Evolutionary conservation across 2,113 vertebrate species (phyloP), one percentile per base, ranked within the genome.

Genomic region (Chaetorhynchus papuensis): DNA sequence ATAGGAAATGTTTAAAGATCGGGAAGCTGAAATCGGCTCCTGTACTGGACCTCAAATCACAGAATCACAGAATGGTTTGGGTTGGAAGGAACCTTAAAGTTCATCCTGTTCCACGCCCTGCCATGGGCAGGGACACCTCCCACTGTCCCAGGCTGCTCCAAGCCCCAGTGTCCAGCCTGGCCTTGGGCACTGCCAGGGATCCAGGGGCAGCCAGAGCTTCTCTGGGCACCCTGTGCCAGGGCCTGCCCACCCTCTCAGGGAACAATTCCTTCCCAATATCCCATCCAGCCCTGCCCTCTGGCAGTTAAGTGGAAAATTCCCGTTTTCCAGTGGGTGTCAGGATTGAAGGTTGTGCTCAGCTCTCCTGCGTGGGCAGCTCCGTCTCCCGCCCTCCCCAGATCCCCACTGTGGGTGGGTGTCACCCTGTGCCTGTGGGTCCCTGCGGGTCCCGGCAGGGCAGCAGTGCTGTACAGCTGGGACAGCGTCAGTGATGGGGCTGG

Each of bases 341-440:
- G 33, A 20, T 0, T 39, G 47, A 13, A 44, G 56, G 28, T 4
- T 24, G 44, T 5, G 9, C 54, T 69, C 39, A 23, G 56, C 44
- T 44, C 22, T 49, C 27, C 30, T 1, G 3, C 0, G 0, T 3
- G 31, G 21, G 60, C 42, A 69, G 56, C 16, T 33, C 23, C 5
- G 1, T 65, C 30, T 33, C 45, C 70, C 2, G 2, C n/a, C 41
- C 65, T 49, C 21, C 47, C 20, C 41, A 10, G 16, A 10, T 37
- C 75, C 66, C 80, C 9, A 1, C 7, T 0, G 5, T 1, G 3
- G 45, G 2, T 23, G 39, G 28, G 13, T 16, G 59, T 79, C 37
- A 49, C 41, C 22, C 26, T 24, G 28, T 3, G 9, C 31, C 45
- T 15, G 41, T 0, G 8, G 18, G 13, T 37, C 54, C 24, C 24